These are phyloP conservation scores for Aurelia sp. DNA, from an alignment of 30 jellyfish, hydroid and myxozoan genomes.

Conservation along the genomic window DNA sequence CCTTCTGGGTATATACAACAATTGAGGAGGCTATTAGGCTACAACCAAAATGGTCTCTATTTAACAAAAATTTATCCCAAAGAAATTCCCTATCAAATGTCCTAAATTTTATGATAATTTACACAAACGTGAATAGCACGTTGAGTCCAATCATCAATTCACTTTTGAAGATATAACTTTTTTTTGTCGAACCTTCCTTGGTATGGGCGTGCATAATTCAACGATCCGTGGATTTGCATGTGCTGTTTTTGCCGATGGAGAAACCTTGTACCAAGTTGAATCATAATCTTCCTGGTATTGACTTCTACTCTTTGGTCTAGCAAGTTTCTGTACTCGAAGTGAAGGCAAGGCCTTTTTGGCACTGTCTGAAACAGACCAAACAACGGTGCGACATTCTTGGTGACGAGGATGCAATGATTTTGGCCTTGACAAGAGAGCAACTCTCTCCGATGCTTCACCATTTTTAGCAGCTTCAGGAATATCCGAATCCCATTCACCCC, in stretches of 20 bases:
- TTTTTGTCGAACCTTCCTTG: conserved; percentile 87
- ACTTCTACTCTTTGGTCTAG: conserved; percentile 89
- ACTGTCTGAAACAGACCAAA: conserved; percentile 76
- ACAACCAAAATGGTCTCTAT: too few species aligned
- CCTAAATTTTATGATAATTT: too few species aligned
- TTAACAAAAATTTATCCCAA: too few species aligned
- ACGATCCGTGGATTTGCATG: conserved; percentile 80
- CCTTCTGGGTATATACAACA: too few species aligned
- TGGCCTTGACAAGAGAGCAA: conserved; percentile 78
- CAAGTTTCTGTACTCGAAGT: conserved; percentile 86
- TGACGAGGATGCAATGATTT: conserved; percentile 72
- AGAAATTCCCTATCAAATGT: too few species aligned
- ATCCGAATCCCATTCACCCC: conserved; percentile 98
- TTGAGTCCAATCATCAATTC: too few species aligned
- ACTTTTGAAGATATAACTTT: conserved; percentile 31
- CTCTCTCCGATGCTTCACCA: conserved; percentile 85
- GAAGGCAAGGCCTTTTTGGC: conserved; percentile 87
- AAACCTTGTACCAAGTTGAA: conserved; percentile 73
- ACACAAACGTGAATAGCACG: too few species aligned
- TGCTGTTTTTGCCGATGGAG: conserved; percentile 84
- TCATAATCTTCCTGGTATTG: conserved; percentile 88
- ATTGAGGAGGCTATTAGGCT: too few species aligned
- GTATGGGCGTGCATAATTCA: conserved; percentile 89
- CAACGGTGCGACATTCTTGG: conserved; percentile 85
- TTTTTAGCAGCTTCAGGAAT: conserved; percentile 94